Percentiles rank a stretch among this genome's conserved stretches.
Conservation (phyloP, 2,113 vertebrate species). For the Chauna torquata region DNA sequence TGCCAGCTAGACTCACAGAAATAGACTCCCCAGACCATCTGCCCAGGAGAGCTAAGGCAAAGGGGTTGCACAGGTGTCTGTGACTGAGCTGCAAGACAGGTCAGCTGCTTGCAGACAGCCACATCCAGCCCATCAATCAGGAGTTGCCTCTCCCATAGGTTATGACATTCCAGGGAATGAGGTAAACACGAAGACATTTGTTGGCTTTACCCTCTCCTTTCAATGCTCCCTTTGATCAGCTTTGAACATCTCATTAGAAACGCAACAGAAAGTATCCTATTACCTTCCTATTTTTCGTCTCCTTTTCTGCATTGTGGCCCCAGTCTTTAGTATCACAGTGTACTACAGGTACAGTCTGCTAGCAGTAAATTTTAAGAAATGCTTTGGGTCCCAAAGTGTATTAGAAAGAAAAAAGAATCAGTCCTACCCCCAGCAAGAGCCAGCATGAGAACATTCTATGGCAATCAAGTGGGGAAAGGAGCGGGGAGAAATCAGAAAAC, state of each 20-base stretch:
- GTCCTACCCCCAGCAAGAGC: not conserved
- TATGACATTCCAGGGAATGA: constrained; percentile 3
- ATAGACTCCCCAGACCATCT: not conserved
- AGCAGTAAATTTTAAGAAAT: not conserved
- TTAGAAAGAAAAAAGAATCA: not conserved
- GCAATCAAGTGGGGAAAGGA: not conserved
- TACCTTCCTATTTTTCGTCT: constrained; percentile 4
- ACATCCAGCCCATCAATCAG: constrained; percentile 28
- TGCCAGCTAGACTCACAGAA: constrained; percentile 28
- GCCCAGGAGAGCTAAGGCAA: not conserved
- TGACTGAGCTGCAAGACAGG: not conserved
- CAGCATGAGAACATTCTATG: not conserved
- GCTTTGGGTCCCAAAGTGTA: not conserved
- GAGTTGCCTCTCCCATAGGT: not conserved
- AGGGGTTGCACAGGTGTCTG: not conserved
- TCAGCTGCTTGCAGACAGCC: not conserved
- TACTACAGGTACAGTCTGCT: not conserved
- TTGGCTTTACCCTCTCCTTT: not conserved
- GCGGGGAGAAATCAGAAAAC: not conserved
- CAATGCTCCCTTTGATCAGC: not conserved
- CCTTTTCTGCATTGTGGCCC: not conserved
- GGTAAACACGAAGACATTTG: constrained; percentile 1
- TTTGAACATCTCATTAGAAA: not conserved
- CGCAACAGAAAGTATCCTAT: not conserved
- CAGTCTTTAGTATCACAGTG: not conserved